phyloP scores from a whole-genome alignment of 2,888 invertebrate species.

The Zygaena filipendulae region DNA sequence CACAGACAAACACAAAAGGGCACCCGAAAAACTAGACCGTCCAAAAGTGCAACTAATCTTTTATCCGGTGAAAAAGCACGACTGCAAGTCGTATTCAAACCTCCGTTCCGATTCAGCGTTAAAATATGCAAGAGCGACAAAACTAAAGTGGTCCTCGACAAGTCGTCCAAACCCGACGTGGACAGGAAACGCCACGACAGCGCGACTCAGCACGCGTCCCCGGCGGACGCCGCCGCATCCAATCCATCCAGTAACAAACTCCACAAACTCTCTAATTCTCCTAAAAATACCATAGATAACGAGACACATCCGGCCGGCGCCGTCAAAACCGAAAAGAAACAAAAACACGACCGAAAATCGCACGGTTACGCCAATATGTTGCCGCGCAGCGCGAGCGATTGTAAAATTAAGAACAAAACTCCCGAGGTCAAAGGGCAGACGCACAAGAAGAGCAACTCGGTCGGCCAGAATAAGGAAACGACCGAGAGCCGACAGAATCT shows the following conservation, averaged over 20 bases:
- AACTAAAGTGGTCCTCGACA: conserved; percentile 70
- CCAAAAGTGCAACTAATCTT: conserved; percentile 79
- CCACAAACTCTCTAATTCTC: conserved; percentile 37
- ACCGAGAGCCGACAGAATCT: conserved; percentile 61
- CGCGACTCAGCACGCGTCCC: conserved; percentile 24
- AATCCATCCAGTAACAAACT: conserved; percentile 32
- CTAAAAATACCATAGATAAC: conserved; percentile 23
- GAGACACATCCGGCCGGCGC: conserved; percentile 23
- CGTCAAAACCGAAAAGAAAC: conserved; percentile 31
- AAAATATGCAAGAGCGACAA: conserved; percentile 80
- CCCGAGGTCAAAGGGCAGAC: conserved; percentile 36
- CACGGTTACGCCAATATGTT: conserved; percentile 54
- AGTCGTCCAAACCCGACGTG: conserved; percentile 59
- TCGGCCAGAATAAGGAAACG: conserved; percentile 51
- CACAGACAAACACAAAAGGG: conserved; percentile 60
- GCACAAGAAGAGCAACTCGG: conserved; percentile 58
- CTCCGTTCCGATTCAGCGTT: conserved; percentile 87
- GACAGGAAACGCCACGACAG: conserved; percentile 45
- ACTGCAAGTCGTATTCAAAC: conserved; percentile 87
- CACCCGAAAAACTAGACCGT: conserved; percentile 63
- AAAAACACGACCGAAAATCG: conserved; percentile 25
- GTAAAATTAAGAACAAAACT: conserved; percentile 41
- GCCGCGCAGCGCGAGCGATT: conserved; percentile 55
- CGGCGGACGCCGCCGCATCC: conserved; percentile 33
- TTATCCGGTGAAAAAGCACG: conserved; percentile 76